Evolutionary conservation across 2,888 invertebrate genomes (phyloP), one percentile per base, ranked within the genome.

Genomic region (Acleris literana): DNA sequence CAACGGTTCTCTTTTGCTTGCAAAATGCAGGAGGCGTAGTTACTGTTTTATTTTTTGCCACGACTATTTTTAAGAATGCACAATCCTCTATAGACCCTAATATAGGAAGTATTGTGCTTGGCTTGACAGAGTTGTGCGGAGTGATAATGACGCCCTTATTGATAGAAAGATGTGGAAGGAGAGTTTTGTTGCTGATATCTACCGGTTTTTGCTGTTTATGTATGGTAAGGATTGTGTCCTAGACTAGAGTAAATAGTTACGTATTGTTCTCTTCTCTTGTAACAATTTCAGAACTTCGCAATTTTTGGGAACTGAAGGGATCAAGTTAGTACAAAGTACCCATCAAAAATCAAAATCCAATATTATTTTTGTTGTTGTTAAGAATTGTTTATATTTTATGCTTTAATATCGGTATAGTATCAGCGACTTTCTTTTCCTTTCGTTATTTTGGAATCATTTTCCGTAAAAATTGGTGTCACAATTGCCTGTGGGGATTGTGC

Each of bases 21-120:
- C 61, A 61, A 54, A 7, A 13, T 5, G 46, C 13, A 1, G 22
- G 61, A 9, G 61, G 61, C 1, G 46, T 33, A 3, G 5, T 61
- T 16, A 20, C 62, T 48, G 18, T 62, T 20, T 9, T 55, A 20
- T 55, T 54, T 39, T 55, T 48, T n/a, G 54, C 46, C 4, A 62
- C 62, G 16, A 54, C 61, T 1, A 55, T 62, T 20, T 62, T 62
- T 46, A 62, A 55, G 20, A 55, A 33, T 33, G 62, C 62, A 2
- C 22, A 48, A n/a, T 62, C 62, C 1, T 62, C 61, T 17, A 11
- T 62, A 3, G 62, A 62, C 18, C 62, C 61, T 20, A 46, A 29
- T 33, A 33, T 62, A 6, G 53, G 54, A 11, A 62, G 54, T 5
- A 62, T 62, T n/a, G 33, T 62, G 18, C 48, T 61, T 7, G 62